Conservation (phyloP, 2,113 vertebrate species). For the Pleuronectes platessa region DNA sequence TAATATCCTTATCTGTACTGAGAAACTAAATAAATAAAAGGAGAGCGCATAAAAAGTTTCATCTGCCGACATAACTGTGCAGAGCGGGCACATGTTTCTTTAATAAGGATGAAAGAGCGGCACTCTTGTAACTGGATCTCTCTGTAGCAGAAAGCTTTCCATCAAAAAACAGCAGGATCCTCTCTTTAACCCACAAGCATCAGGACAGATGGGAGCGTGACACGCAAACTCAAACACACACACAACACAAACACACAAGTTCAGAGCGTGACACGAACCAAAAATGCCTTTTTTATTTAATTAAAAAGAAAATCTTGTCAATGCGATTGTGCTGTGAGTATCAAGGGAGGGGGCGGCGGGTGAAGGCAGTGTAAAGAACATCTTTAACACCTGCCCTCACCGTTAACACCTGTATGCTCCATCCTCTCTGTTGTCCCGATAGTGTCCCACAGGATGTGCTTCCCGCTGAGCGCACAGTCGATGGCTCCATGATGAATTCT, state of each 20-base stretch:
- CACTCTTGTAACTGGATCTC: slow-evolving; percentile 82
- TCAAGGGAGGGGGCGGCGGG: not conserved
- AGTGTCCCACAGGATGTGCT: slow-evolving; percentile 39
- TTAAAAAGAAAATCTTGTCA: not conserved
- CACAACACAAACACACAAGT: slow-evolving; percentile 10
- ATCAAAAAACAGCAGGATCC: slow-evolving; percentile 83
- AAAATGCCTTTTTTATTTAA: not conserved
- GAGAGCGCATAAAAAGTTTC: slow-evolving; percentile 33
- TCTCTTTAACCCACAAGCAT: slow-evolving; percentile 77
- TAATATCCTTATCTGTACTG: slow-evolving; percentile 26
- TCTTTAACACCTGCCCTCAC: slow-evolving; percentile 64
- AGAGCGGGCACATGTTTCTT: slow-evolving; percentile 81
- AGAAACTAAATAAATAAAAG: slow-evolving; percentile 20
- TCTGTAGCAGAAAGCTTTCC: slow-evolving; percentile 81
- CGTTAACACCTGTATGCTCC: slow-evolving; percentile 40
- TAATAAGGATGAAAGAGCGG: slow-evolving; percentile 85
- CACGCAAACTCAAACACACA: slow-evolving; percentile 72
- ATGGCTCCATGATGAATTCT: slow-evolving; percentile 65
- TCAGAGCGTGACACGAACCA: slow-evolving; percentile 27
- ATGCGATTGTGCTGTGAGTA: slow-evolving; percentile 2
- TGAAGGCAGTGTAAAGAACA: slow-evolving; percentile 11
- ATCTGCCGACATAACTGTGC: slow-evolving; percentile 56
- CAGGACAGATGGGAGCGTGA: slow-evolving; percentile 78
- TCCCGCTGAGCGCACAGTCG: slow-evolving; percentile 48
- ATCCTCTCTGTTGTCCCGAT: slow-evolving; percentile 28